A percentile compares a stretch with the other conserved stretches of the same genome.
Evolutionary conservation across 2,888 invertebrate genomes (phyloP).

Genomic region (Xestia c-nigrum): DNA sequence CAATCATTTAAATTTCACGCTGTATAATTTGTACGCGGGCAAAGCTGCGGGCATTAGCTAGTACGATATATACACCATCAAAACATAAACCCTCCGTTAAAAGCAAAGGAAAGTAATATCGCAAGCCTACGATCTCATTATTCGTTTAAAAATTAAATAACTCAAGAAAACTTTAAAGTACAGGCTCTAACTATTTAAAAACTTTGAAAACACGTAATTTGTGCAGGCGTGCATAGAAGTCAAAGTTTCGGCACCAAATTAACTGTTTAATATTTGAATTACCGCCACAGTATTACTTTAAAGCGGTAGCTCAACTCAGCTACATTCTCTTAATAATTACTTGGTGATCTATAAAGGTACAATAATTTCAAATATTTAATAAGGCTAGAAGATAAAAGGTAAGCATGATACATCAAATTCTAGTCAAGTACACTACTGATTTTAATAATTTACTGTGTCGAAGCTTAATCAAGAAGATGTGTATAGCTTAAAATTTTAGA

Average conservation of each 20-base stretch:
- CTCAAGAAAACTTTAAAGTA: background rate
- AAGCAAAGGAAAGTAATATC: background rate
- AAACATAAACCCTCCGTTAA: background rate
- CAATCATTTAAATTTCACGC: too few relatives aligned
- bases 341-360: background rate
- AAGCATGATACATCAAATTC: too few relatives aligned
- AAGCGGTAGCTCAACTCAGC: background rate
- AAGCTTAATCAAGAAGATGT: conserved; percentile 1
- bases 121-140: background rate
- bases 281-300: background rate
- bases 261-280: conserved; percentile 12
- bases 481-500: too few relatives aligned
- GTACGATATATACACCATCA: background rate
- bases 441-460: background rate
- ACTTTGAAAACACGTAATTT: background rate
- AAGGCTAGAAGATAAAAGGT: too few relatives aligned
- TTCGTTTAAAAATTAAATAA: background rate
- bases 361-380: background rate
- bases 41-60: too few relatives aligned
- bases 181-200: background rate
- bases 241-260: conserved; percentile 25
- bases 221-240: background rate
- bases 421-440: background rate
- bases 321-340: background rate
- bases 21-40: too few relatives aligned